Conservation (phyloP, 92 coral and sea anemone species). For the Zoanthus gigantus region DNA sequence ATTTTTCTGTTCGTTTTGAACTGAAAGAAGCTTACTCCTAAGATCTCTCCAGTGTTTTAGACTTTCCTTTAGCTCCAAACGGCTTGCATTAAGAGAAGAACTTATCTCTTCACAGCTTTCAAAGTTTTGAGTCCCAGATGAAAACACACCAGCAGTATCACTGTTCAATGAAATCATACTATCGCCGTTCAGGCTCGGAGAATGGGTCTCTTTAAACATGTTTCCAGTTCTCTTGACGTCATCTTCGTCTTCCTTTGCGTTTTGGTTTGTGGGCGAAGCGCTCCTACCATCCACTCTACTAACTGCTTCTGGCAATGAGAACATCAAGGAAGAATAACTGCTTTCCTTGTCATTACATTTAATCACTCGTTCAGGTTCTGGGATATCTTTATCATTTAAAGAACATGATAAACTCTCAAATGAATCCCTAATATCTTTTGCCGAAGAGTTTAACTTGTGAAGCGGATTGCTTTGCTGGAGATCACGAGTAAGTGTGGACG, state of each 20-base stretch:
- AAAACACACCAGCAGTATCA: background rate
- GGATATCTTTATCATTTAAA: background rate
- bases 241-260: background rate
- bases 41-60: conserved; percentile 6
- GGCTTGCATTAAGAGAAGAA: background rate
- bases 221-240: background rate
- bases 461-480: conserved; percentile 18
- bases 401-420: conserved; percentile 12
- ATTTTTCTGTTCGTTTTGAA: background rate
- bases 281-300: background rate
- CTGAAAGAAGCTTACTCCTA: conserved; percentile 10
- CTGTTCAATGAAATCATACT: background rate
- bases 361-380: background rate
- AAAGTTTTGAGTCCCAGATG: background rate
- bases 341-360: background rate
- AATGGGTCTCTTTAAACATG: background rate
- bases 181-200: background rate
- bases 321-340: background rate
- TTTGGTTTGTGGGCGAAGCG: background rate
- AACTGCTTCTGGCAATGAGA: conserved; percentile 18
- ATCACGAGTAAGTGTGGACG: background rate
- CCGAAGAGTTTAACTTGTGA: background rate
- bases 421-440: conserved; percentile 1
- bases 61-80: background rate
- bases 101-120: background rate